Conservation (phyloP, 2,113 vertebrate genomes). For the Arizona elegans region DNA sequence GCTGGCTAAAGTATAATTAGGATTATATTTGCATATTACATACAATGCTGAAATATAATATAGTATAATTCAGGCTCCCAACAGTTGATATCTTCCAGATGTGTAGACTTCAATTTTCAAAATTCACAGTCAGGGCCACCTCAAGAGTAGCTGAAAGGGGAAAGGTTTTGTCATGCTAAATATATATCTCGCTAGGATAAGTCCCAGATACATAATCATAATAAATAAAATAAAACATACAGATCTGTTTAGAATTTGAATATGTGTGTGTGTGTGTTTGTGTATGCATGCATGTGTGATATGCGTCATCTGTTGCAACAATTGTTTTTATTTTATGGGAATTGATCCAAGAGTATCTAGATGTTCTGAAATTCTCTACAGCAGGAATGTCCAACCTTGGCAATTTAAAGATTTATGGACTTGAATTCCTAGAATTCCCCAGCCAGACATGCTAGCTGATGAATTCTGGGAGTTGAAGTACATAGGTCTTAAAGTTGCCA, state of each 20-base stretch:
- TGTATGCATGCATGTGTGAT: background rate
- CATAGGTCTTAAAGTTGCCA: background rate
- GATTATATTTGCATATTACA: background rate
- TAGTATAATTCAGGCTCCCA: background rate
- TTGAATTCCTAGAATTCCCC: background rate
- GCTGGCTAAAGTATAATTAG: background rate
- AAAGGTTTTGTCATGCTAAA: background rate
- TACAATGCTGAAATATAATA: background rate
- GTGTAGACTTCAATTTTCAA: background rate
- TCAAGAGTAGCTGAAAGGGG: background rate
- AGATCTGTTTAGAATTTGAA: background rate
- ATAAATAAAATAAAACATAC: background rate
- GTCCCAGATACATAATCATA: background rate
- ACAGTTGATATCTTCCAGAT: background rate
- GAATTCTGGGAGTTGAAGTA: background rate
- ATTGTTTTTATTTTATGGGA: background rate
- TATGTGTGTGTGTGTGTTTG: background rate
- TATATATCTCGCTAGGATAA: background rate
- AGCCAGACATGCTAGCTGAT: background rate
- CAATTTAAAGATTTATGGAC: background rate
- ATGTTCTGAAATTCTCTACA: background rate
- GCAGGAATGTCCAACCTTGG: background rate
- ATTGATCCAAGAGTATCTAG: background rate
- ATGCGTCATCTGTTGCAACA: background rate
- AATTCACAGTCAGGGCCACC: background rate